A percentile compares a stretch with the other conserved stretches of the same genome.
These are phyloP conservation scores for Spodoptera frugiperda DNA, from an alignment of 1,140 invertebrate genomes.

Conservation along the genomic window DNA sequence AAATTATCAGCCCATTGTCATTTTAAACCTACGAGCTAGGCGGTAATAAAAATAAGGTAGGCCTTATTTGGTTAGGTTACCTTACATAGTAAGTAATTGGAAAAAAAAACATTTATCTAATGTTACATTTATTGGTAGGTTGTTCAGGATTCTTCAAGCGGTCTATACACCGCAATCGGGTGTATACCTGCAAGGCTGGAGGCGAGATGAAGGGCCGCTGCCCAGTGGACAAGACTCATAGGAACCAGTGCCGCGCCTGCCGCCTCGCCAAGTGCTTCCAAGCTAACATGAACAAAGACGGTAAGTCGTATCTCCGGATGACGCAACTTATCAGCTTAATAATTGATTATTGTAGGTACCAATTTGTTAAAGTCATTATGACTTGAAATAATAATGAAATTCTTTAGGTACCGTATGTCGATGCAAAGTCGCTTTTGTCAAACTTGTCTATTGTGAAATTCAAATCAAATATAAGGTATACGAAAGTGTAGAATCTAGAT, in stretches of 20 bases:
- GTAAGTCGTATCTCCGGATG: constrained; percentile 88
- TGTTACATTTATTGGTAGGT: constrained; percentile 86
- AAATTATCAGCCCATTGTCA: no score
- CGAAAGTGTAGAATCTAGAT: no score
- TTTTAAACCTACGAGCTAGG: no score
- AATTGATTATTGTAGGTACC: neutral
- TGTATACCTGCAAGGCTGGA: constrained; percentile 98
- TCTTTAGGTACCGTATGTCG: no score
- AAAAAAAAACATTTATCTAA: neutral
- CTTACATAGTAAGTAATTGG: no score
- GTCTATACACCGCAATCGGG: constrained; percentile 97
- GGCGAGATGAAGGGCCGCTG: constrained; percentile 97
- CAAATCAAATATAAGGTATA: no score
- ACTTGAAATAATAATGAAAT: no score
- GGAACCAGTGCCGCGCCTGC: constrained; percentile 99
- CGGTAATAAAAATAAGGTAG: no score
- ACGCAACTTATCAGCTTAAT: neutral
- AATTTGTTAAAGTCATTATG: no score
- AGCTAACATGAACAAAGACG: constrained; percentile 99
- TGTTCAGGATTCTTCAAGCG: constrained; percentile 99
- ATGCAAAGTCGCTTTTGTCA: no score
- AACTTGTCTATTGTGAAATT: no score
- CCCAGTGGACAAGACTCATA: constrained; percentile 98
- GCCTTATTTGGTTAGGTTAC: no score
- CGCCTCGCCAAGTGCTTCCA: constrained; percentile 98